phyloP scores from a whole-genome alignment of 2,113 vertebrate species.

The Sceloporus undulatus region DNA sequence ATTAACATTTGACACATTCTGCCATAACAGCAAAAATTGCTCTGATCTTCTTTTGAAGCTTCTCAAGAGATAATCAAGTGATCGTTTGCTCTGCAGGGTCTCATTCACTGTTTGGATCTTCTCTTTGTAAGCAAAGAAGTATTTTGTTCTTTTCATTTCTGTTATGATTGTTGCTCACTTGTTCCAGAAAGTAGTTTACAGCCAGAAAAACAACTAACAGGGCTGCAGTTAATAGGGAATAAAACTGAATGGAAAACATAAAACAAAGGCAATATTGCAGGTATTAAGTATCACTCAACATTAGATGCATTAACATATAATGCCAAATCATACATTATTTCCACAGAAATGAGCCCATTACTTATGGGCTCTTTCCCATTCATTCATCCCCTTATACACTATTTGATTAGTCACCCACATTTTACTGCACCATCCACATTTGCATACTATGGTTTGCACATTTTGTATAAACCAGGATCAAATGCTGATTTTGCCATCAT shows the following conservation, averaged over 20 bases:
- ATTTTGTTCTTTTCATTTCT: not conserved
- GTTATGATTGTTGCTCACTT: not conserved
- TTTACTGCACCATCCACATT: not conserved
- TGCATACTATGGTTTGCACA: not conserved
- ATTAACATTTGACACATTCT: not conserved
- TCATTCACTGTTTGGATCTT: not conserved
- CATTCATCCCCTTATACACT: not conserved
- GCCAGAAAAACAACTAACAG: not conserved
- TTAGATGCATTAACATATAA: not conserved
- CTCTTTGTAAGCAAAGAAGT: not conserved
- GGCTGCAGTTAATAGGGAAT: not conserved
- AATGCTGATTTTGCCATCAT: not conserved
- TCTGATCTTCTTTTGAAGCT: not conserved
- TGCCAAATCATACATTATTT: not conserved
- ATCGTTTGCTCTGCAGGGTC: not conserved
- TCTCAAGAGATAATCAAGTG: not conserved
- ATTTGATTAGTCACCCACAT: not conserved
- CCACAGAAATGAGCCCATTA: not conserved
- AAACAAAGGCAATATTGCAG: not conserved
- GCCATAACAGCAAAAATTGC: not conserved
- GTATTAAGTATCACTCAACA: not conserved
- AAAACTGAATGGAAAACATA: not conserved
- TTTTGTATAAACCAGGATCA: not conserved
- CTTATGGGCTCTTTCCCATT: not conserved
- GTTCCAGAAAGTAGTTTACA: not conserved